A percentile compares a stretch with the other conserved stretches of the same genome.
phyloP scores from a whole-genome alignment of 2,888 invertebrate species.

The Agrotis segetum region DNA sequence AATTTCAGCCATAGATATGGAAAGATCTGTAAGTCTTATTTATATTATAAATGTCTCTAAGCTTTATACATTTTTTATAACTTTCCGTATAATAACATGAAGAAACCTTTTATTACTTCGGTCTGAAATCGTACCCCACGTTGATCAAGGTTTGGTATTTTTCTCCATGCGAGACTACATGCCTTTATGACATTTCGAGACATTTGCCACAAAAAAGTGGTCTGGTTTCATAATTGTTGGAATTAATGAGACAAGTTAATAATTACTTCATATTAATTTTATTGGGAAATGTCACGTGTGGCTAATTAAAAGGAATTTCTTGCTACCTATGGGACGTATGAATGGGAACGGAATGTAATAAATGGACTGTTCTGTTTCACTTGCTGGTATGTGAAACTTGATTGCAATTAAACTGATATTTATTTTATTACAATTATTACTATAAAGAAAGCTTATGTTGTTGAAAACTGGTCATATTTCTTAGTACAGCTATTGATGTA shows the following conservation, averaged over 20 bases:
- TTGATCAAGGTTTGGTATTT: too few species aligned
- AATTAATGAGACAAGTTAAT: background rate
- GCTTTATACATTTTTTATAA: background rate
- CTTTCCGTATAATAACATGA: too few species aligned
- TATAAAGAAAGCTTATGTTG: constrained; percentile 19
- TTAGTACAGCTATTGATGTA: background rate
- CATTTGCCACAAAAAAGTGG: background rate
- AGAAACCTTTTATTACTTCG: too few species aligned
- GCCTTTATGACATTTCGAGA: too few species aligned
- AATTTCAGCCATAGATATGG: background rate
- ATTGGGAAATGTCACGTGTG: background rate
- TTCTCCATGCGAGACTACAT: too few species aligned
- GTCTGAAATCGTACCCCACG: too few species aligned
- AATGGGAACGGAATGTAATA: constrained; percentile 23
- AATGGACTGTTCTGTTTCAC: constrained; percentile 3
- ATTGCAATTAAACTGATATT: constrained; percentile 11
- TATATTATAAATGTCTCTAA: background rate
- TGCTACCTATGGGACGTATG: background rate
- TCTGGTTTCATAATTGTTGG: background rate
- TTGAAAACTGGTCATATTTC: background rate
- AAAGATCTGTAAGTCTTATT: background rate
- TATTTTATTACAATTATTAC: background rate
- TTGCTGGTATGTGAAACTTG: constrained; percentile 17
- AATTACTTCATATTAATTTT: background rate
- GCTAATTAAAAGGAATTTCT: constrained; percentile 18